Conservation (phyloP, 2,888 invertebrate species). For the Pristionchus fissidentatus region DNA sequence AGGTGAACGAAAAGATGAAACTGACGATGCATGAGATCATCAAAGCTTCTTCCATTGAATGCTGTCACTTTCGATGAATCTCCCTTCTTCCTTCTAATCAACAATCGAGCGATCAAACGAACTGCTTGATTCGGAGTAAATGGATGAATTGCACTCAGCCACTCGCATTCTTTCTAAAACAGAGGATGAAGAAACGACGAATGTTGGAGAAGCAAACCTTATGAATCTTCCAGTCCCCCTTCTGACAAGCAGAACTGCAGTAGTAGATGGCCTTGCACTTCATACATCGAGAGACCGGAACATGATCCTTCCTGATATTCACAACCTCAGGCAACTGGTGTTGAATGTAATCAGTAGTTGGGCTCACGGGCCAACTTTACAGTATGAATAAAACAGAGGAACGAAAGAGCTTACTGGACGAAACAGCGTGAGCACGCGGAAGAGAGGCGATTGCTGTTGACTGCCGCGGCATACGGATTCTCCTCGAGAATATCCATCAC, state of each 20-base stretch:
- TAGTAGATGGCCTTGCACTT: slow-evolving; percentile 1
- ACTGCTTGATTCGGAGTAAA: slow-evolving; percentile 45
- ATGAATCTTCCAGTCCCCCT: not conserved
- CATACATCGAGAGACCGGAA: not conserved
- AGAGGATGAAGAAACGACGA: too few relatives aligned
- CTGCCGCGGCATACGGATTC: not conserved
- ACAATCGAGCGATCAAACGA: slow-evolving; percentile 49
- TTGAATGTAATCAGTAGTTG: too few relatives aligned
- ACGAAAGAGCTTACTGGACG: not conserved
- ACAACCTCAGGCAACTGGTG: too few relatives aligned
- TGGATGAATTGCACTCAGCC: slow-evolving; percentile 33
- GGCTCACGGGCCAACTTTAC: too few relatives aligned
- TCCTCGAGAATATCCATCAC: not conserved
- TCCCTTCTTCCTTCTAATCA: slow-evolving; percentile 7
- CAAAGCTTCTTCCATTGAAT: slow-evolving; percentile 20
- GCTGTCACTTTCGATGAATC: not conserved
- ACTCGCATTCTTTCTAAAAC: too few relatives aligned
- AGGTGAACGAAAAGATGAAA: not conserved
- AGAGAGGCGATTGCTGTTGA: not conserved
- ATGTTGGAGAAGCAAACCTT: too few relatives aligned
- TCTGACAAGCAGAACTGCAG: not conserved
- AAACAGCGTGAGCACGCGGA: slow-evolving; percentile 13
- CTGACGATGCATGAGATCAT: slow-evolving; percentile 35
- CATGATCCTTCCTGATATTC: too few relatives aligned
- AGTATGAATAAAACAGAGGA: too few relatives aligned